Evolutionary conservation across 2,797 vertebrate genomes (phyloP), one percentile per base, ranked within the genome.

Genomic region (Argya squamiceps): DNA sequence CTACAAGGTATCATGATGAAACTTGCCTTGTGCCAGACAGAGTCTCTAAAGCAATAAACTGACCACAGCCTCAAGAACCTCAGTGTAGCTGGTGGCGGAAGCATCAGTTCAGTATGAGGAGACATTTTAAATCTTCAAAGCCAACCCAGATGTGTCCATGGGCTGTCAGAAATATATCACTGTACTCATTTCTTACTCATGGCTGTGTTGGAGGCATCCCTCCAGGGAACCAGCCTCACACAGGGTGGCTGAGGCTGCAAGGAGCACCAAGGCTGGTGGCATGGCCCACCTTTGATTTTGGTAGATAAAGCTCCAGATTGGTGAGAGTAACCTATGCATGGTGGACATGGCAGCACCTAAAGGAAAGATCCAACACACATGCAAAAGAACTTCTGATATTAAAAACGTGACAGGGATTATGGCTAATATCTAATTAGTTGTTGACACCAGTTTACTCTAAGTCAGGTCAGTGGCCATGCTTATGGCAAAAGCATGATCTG

Each of bases 321-420:
- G n/a, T 55, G 29, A 71, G 46, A 13, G 16, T 18, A 71, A 43
- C 46, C 34, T 39, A 1, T 1, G 3, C 7, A 1, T 0, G 0
- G 15, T 50, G 15, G 12, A 75, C 6, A 15, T 18, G 43, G 37
- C 12, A 81, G 23, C 24, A 65, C 30, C 12, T 39, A 39, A 58
- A 41, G 27, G 36, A 89, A 67, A 53, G 46, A 4, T 12, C 30
- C 8, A 64, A 8, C 4, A 11, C 16, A 30, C 3, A 6, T 36
- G 24, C 3, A 12, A 64, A 92, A 83, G 3, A 49, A 12, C 19
- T 74, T 60, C 12, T 52, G 4, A 2, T 53, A 18, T 34, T 37
- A 55, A 21, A 91, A 52, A 23, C 5, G 4, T 41, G 17, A 16
- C 14, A 23, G 44, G 10, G 7, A 36, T 87, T 46, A 67, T 23